Evolutionary conservation across 2,888 invertebrate species (phyloP), one percentile per base, ranked within the genome.

Genomic region (Aleiodes leptofemur): DNA sequence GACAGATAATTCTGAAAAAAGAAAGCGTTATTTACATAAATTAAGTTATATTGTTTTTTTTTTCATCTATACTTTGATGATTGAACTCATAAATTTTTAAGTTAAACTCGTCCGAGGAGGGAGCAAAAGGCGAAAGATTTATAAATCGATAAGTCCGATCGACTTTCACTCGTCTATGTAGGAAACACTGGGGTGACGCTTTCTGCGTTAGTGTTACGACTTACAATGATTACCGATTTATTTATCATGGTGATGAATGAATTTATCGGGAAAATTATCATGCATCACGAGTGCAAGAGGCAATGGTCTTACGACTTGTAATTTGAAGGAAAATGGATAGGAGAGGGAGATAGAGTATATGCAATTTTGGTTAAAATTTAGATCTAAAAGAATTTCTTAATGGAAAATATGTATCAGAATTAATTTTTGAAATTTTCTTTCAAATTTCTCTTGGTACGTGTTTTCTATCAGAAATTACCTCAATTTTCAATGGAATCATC

Each of bases 151-250:
- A 80, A 80, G 75, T 81, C 81, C 79, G 79, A 80, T 83, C 81
- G 80, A 84, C 85, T 85, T 85, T 85, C 85, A 84, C 85, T 84
- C 78, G 70, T 78, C 31, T 57, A 31, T 69, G 51, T 31, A 74
- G 78, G 77, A 80, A 79, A 78, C 43, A 43, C 43, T 7, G 9
- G 11, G 43, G 81, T 76, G 77, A 78, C 73, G 83, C 85, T 85
- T 85, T 85, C 43, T 43, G 43, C 43, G 43, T 43, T 43, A 43
- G 11, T 11, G 11, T 43, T 9, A 43, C 43, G 43, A 43, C 43
- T 43, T 84, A 79, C 79, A 80, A 76, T 73, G 77, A 78, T 80
- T 77, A 70, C 38, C 48, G 53, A 59, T 59, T 59, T 29, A 34
- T 34, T 59, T 34, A 7, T 29, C 34, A 38, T 43, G 11, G 43